Percentiles rank a stretch among this genome's conserved stretches.
phyloP scores from a whole-genome alignment of 2,888 invertebrate genomes.

The Epiblema foenella region DNA sequence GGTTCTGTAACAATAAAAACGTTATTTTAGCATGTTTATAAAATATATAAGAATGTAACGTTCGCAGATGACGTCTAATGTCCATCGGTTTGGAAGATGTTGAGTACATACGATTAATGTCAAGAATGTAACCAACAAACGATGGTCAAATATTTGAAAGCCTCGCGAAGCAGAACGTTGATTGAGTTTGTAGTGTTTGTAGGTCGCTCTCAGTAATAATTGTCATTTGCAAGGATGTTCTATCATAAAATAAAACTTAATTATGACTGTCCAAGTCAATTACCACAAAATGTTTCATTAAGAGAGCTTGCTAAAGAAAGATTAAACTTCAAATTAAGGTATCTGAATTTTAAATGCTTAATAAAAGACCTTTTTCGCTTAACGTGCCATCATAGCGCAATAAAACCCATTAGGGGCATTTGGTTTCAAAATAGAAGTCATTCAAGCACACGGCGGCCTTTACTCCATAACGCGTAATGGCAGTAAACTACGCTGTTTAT shows the following conservation, averaged over 20 bases:
- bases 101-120: background rate
- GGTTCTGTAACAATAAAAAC: conserved; percentile 69
- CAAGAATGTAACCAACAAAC: background rate
- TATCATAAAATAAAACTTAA: background rate
- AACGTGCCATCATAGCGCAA: conserved; percentile 53
- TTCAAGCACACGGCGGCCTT: conserved; percentile 62
- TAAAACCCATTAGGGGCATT: conserved; percentile 54
- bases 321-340: conserved; percentile 4
- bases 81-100: background rate
- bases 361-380: conserved; percentile 26
- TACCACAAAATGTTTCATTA: background rate
- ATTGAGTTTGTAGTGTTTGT: background rate
- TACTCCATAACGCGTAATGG: conserved; percentile 56
- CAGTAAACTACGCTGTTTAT: conserved; percentile 58
- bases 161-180: background rate
- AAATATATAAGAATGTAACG: background rate
- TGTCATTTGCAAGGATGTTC: background rate
- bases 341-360: background rate
- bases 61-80: background rate
- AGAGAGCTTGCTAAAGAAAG: background rate
- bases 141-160: background rate
- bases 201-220: background rate
- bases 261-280: too few species aligned
- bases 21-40: conserved; percentile 46
- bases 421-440: conserved; percentile 60